phyloP scores from a whole-genome alignment of 64 coral and sea anemone genomes.

The Platygyra sinensis region DNA sequence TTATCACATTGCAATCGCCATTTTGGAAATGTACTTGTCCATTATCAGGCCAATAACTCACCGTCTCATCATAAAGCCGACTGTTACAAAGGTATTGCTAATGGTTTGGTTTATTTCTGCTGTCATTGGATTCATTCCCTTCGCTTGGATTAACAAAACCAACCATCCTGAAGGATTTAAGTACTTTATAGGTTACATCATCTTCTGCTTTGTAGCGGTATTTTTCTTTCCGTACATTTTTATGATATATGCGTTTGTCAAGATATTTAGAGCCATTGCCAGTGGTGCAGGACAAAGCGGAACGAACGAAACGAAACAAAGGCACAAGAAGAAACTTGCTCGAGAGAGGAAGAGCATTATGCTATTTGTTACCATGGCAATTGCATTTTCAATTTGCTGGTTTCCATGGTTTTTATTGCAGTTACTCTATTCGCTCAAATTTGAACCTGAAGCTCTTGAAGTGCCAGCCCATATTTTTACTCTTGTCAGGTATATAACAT shows the following conservation, averaged over 20 bases:
- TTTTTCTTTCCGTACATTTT: conserved; percentile 27
- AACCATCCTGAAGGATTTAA: neutral
- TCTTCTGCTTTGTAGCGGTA: neutral
- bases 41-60: conserved; percentile 11
- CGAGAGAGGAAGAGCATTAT: conserved; percentile 15
- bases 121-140: conserved; percentile 28
- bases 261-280: conserved; percentile 7
- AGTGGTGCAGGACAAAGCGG: neutral
- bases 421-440: neutral
- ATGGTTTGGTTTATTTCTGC: neutral
- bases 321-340: neutral
- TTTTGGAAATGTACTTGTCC: conserved; percentile 20
- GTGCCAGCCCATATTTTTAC: neutral
- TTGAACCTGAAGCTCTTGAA: neutral
- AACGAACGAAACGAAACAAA: neutral
- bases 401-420: conserved; percentile 21
- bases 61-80: neutral
- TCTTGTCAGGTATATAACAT: conserved; percentile 49
- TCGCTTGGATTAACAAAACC: conserved; percentile 13
- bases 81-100: neutral
- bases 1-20: conserved; percentile 22
- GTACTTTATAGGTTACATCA: neutral
- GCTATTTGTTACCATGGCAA: conserved; percentile 28
- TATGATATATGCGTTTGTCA: conserved; percentile 43
- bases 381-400: conserved; percentile 16